Percentiles rank a stretch among this genome's conserved stretches.
Conservation (phyloP, 2,888 invertebrate genomes). For the Drosophila heteroneura region DNA sequence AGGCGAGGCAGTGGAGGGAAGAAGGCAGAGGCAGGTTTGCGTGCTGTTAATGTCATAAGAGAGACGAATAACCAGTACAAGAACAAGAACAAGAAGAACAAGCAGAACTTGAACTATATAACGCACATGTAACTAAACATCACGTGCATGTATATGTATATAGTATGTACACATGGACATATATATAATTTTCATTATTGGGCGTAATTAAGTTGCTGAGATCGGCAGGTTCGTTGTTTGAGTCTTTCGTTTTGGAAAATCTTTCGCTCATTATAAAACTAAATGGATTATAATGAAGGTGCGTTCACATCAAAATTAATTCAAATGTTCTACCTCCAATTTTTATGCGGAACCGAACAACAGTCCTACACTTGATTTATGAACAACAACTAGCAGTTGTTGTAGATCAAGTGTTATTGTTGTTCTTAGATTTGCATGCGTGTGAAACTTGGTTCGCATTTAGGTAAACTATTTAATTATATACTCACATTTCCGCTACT, state of each 20-base stretch:
- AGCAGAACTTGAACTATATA: slow-evolving; percentile 38
- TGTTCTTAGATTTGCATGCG: slow-evolving; percentile 42
- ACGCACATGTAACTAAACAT: slow-evolving; percentile 41
- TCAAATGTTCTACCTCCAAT: slow-evolving; percentile 26
- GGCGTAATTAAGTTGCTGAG: slow-evolving; percentile 62
- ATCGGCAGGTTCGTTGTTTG: slow-evolving; percentile 61
- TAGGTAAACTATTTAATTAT: slow-evolving; percentile 59
- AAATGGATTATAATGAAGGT: slow-evolving; percentile 48
- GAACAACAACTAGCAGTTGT: not conserved
- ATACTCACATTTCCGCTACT: slow-evolving; percentile 64
- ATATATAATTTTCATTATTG: slow-evolving; percentile 50
- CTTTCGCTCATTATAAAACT: slow-evolving; percentile 37
- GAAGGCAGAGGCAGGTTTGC: slow-evolving; percentile 36
- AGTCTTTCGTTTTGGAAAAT: slow-evolving; percentile 56
- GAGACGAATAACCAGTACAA: slow-evolving; percentile 28
- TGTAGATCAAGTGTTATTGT: not conserved
- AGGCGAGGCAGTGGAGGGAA: not conserved
- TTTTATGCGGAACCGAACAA: not conserved
- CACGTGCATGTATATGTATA: not conserved
- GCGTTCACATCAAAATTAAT: slow-evolving; percentile 54
- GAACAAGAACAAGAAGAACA: not conserved
- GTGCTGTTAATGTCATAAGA: slow-evolving; percentile 60
- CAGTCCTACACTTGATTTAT: slow-evolving; percentile 18
- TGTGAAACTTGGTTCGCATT: slow-evolving; percentile 46
- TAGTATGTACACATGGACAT: not conserved